Percentiles rank a stretch among this genome's conserved stretches.
Conservation (phyloP, 2,797 vertebrate genomes). For the Hafferia zeledoni region DNA sequence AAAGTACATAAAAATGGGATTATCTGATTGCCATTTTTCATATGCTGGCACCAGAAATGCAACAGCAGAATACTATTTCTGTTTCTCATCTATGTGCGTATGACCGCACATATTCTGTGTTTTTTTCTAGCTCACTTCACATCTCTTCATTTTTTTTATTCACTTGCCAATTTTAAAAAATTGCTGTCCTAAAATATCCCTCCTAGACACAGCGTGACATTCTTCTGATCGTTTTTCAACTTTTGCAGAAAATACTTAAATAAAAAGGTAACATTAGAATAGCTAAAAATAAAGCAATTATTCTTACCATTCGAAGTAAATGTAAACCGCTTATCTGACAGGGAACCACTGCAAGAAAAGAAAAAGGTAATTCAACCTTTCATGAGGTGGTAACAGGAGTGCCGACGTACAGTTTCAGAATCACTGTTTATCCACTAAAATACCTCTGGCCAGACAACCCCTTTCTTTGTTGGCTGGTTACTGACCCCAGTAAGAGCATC, state of each 20-base stretch:
- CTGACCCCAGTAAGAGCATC: neutral
- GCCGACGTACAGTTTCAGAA: neutral
- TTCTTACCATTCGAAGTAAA: constrained; percentile 86
- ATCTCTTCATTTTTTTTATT: constrained; percentile 17
- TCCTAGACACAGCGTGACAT: constrained; percentile 15
- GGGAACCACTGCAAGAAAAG: constrained; percentile 83
- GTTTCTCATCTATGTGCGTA: neutral
- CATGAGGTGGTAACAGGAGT: neutral
- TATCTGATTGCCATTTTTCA: constrained; percentile 50
- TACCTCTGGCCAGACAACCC: neutral
- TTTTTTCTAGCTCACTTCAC: constrained; percentile 20
- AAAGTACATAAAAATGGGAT: constrained; percentile 17
- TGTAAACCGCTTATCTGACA: constrained; percentile 84
- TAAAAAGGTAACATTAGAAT: neutral
- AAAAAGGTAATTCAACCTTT: constrained; percentile 21
- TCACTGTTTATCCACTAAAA: neutral
- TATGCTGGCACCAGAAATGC: constrained; percentile 25
- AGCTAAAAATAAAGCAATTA: constrained; percentile 15
- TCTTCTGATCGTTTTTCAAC: neutral
- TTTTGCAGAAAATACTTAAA: constrained; percentile 4
- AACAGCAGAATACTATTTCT: constrained; percentile 46
- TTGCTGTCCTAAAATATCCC: constrained; percentile 28
- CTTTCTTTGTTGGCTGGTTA: neutral
- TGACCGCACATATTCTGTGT: neutral
- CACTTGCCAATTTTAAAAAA: neutral